These are phyloP conservation scores for Percopsis omiscomaycus DNA, from an alignment of 2,797 vertebrate genomes.

Conservation along the genomic window DNA sequence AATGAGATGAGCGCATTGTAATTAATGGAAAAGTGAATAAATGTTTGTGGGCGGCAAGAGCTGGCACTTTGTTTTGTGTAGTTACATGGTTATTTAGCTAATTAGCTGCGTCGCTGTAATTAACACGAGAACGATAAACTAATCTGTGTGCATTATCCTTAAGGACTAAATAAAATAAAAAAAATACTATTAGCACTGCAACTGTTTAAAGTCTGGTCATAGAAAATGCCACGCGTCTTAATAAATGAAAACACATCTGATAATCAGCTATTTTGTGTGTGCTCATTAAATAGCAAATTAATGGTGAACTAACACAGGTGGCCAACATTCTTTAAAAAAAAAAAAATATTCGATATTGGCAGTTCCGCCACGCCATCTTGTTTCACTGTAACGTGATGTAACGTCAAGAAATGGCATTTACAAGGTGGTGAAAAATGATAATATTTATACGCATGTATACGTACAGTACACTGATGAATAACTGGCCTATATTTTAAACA, in stretches of 20 bases:
- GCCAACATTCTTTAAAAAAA: not conserved
- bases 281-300: conserved; percentile 5
- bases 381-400: too few species aligned
- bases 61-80: conserved; percentile 43
- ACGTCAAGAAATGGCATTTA: too few species aligned
- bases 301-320: conserved; percentile 6
- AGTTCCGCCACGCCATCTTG: too few species aligned
- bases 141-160: conserved; percentile 37
- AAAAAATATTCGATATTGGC: not conserved
- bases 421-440: too few species aligned
- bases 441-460: too few species aligned
- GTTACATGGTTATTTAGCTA: conserved; percentile 49
- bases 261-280: conserved; percentile 26
- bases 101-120: conserved; percentile 58
- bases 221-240: conserved; percentile 31
- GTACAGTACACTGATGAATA: too few species aligned
- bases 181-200: conserved; percentile 20
- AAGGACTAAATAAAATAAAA: not conserved
- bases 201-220: conserved; percentile 31
- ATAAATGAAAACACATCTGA: conserved; percentile 20
- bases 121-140: conserved; percentile 56
- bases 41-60: conserved; percentile 41
- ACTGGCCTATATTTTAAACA: too few species aligned
- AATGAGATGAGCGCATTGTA: conserved; percentile 55
- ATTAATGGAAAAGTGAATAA: conserved; percentile 66